Evolutionary conservation across 2,797 vertebrate genomes (phyloP).

Genomic region (Apodemus agrarius): DNA sequence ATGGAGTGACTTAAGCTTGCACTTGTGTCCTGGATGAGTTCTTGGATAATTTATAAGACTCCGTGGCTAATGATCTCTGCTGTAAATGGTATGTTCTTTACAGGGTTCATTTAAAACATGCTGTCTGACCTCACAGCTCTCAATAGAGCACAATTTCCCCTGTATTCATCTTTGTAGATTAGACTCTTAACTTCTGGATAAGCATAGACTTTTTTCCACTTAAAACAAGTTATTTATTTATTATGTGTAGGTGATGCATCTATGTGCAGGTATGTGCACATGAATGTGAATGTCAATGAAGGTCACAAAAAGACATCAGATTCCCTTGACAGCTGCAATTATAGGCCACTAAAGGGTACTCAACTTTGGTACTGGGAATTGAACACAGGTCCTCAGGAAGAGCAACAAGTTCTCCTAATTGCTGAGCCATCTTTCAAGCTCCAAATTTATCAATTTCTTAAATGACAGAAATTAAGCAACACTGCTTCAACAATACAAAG

Average conservation of each 20-base stretch:
- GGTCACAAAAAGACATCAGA: neutral
- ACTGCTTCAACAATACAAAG: neutral
- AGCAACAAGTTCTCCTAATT: neutral
- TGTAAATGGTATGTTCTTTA: neutral
- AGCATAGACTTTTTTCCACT: neutral
- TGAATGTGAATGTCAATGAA: neutral
- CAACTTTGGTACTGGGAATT: neutral
- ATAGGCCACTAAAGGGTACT: neutral
- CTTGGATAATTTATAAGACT: neutral
- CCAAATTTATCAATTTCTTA: neutral
- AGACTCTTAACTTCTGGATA: neutral
- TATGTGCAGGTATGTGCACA: neutral
- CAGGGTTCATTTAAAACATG: neutral
- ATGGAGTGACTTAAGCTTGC: neutral
- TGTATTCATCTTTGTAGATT: neutral
- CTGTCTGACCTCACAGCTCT: neutral
- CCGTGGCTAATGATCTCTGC: neutral
- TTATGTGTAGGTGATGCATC: neutral
- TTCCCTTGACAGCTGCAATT: neutral
- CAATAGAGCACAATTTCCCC: neutral
- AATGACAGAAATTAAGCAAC: neutral
- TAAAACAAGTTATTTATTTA: neutral
- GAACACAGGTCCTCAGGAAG: neutral
- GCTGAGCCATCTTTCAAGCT: neutral
- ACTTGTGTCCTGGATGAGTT: neutral